A percentile compares a stretch with the other conserved stretches of the same genome.
These are phyloP conservation scores for Platygyra sinensis DNA, from an alignment of 64 coral and sea anemone species.

Conservation along the genomic window DNA sequence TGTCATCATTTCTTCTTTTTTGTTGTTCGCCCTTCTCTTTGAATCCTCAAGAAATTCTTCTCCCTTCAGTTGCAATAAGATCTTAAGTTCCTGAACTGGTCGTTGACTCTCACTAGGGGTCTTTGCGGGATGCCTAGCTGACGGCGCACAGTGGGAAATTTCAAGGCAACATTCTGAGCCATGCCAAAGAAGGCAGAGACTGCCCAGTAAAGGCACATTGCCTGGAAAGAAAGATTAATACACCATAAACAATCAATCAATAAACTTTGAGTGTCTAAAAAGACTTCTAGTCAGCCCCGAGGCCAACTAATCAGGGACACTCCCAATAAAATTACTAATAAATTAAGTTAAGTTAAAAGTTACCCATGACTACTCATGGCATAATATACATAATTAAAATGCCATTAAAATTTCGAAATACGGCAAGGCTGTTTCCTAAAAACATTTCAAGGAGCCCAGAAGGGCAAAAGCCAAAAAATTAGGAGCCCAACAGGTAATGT, in stretches of 20 bases:
- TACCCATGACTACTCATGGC: no score
- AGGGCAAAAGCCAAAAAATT: no score
- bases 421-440: no score
- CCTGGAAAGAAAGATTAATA: constrained; percentile 54
- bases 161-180: constrained; percentile 81
- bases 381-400: no score
- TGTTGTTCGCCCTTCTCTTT: constrained; percentile 83
- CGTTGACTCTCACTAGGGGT: constrained; percentile 87
- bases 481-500: no score
- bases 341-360: no score
- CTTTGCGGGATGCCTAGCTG: constrained; percentile 78
- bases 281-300: no score
- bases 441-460: no score
- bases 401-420: no score
- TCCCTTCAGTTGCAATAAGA: constrained; percentile 38
- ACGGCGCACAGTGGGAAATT: constrained; percentile 77
- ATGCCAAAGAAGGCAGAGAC: constrained; percentile 91
- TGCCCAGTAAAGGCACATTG: constrained; percentile 96
- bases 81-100: constrained; percentile 79
- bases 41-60: constrained; percentile 75
- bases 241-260: neutral
- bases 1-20: constrained; percentile 17
- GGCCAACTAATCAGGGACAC: no score
- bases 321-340: no score
- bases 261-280: no score